These are phyloP conservation scores for Latrodectus geometricus DNA, from an alignment of 1,140 invertebrate genomes.

Conservation along the genomic window DNA sequence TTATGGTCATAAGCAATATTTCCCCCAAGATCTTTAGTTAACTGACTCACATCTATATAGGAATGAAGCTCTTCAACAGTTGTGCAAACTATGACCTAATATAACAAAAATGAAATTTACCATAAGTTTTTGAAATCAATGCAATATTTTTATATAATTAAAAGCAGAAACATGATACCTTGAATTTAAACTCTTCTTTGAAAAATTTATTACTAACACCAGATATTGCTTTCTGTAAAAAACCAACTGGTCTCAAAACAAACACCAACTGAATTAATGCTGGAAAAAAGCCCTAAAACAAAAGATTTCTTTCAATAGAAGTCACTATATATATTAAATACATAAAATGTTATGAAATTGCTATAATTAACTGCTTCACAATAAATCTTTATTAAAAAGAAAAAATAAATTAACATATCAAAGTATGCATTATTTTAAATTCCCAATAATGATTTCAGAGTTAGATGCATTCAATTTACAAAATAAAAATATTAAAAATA, in stretches of 20 bases:
- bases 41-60: constrained; percentile 84
- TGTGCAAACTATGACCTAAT: constrained; percentile 76
- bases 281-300: constrained; percentile 87
- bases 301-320: neutral
- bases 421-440: too few relatives aligned
- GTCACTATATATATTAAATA: too few relatives aligned
- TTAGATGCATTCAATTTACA: too few relatives aligned
- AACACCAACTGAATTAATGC: constrained; percentile 92
- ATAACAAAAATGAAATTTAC: constrained; percentile 2
- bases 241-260: constrained; percentile 89
- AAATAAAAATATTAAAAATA: too few relatives aligned
- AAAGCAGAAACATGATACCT: constrained; percentile 72
- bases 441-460: too few relatives aligned
- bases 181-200: constrained; percentile 94
- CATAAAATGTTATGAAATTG: too few relatives aligned
- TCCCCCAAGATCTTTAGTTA: constrained; percentile 91
- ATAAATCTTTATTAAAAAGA: too few relatives aligned
- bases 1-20: constrained; percentile 89
- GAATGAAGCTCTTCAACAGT: constrained; percentile 85
- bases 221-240: constrained; percentile 94
- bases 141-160: neutral
- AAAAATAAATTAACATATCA: too few relatives aligned
- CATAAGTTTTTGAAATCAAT: neutral
- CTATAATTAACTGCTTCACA: too few relatives aligned
- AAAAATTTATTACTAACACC: constrained; percentile 95